Evolutionary conservation across 2,888 invertebrate genomes (phyloP), one percentile per base, ranked within the genome.

Genomic region (Copidosoma aretas): DNA sequence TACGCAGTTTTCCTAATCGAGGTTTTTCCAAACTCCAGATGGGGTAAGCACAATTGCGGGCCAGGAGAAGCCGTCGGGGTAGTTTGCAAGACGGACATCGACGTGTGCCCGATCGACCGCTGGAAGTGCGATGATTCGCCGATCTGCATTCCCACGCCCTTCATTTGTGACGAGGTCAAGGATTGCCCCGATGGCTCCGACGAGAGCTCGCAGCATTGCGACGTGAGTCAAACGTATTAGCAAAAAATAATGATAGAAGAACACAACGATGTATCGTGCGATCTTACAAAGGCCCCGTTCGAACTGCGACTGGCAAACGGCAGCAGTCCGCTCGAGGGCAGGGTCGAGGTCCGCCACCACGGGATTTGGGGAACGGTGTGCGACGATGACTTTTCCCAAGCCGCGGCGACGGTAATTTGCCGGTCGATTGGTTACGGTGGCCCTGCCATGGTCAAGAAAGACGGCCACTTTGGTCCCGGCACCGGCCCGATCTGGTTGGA

Each of bases 351-450:
- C 0, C 86, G 87, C 69, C 87, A 89, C 73, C 87, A 88, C 72
- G 90, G 90, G 1, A 85, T 89, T 21, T 92, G 92, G 91, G 93
- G 93, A 15, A 91, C 91, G 0, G 86, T 94, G 17, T 94, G 93
- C 80, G 92, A 93, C 77, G 93, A 93, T 77, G 89, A 91, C 75
- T 93, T 93, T 78, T 88, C 89, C 59, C 84, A 86, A 21, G 85
- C 86, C 56, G 89, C 91, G 25, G 93, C 92, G 0, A 86, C 86
- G 74, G 89, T 90, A 0, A 86, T 88, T 22, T 91, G 91, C 75
- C 85, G 85, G 67, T 84, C 86, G 1, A 77, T 90, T 64, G 90
- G 89, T 8, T 88, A 84, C 72, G 84, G 83, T 57, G 89, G 89
- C 5, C 75, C 76, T 22, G 86, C 87, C 17, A 79, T 84, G 17